These are phyloP conservation scores for Trididemnum miniatum DNA, from an alignment of 23 tunicate species.

Conservation along the genomic window DNA sequence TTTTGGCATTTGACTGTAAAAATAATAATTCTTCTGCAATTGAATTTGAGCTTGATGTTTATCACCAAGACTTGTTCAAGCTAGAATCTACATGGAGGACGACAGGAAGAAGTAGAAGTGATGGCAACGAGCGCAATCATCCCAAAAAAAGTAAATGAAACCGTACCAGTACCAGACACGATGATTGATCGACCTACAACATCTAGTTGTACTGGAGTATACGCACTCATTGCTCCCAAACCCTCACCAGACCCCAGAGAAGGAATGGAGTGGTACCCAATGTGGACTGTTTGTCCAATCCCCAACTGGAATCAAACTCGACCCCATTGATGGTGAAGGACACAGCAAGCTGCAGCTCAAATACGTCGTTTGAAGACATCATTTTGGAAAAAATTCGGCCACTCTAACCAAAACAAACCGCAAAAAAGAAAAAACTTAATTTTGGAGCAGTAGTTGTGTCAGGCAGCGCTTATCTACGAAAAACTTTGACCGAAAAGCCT, in stretches of 20 bases:
- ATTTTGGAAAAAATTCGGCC: not conserved
- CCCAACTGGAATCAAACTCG: not conserved
- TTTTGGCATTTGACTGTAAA: too few species aligned
- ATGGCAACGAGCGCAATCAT: not conserved
- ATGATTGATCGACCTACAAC: not conserved
- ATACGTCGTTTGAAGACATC: not conserved
- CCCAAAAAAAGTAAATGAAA: not conserved
- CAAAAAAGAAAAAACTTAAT: not conserved
- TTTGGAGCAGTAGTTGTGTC: not conserved
- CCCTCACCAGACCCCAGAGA: not conserved
- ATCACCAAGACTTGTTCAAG: too few species aligned
- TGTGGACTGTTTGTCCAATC: not conserved
- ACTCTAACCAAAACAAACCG: not conserved
- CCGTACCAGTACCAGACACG: not conserved
- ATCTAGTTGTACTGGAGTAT: constrained; percentile 1
- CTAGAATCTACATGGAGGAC: too few species aligned
- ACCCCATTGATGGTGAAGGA: not conserved
- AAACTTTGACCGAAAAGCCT: not conserved
- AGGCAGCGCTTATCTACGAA: not conserved
- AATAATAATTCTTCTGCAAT: too few species aligned
- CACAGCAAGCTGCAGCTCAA: not conserved
- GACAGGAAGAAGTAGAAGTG: not conserved
- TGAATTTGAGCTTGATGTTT: too few species aligned
- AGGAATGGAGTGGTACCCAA: not conserved
- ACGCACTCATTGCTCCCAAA: not conserved